Evolutionary conservation across 1,140 invertebrate species (phyloP).

Genomic region (Reticulitermes speratus): DNA sequence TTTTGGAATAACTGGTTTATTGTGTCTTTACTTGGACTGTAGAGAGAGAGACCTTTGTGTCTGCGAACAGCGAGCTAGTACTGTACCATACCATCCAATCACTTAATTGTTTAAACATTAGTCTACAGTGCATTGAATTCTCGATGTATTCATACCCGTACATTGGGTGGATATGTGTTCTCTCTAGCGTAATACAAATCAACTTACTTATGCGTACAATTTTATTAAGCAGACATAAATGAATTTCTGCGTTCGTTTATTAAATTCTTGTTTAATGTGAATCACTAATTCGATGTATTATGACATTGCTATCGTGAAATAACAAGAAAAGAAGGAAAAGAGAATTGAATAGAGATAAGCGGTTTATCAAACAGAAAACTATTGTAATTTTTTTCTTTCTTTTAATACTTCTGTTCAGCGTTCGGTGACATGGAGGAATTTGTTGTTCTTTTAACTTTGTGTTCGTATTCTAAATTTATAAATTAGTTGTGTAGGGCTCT

Average conservation of each 20-base stretch:
- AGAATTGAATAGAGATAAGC: neutral
- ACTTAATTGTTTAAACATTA: slow-evolving; percentile 18
- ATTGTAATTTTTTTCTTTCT: neutral
- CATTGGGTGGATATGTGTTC: neutral
- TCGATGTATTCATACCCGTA: neutral
- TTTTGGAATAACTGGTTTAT: neutral
- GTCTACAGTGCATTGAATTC: neutral
- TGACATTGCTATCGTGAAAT: neutral
- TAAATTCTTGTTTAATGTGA: slow-evolving; percentile 13
- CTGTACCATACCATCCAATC: neutral
- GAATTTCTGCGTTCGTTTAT: neutral
- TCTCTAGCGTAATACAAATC: neutral
- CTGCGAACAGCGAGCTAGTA: neutral
- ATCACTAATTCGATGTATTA: neutral
- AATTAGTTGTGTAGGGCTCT: no score
- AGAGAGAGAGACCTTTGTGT: neutral
- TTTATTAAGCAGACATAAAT: slow-evolving; percentile 14
- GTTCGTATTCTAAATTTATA: no score
- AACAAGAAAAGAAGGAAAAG: neutral
- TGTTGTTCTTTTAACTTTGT: neutral
- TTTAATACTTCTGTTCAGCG: neutral
- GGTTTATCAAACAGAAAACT: neutral
- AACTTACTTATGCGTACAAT: slow-evolving; percentile 12
- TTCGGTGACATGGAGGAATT: neutral
- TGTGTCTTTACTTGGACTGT: neutral